Percentiles rank a stretch among this genome's conserved stretches.
These are phyloP conservation scores for Camelus bactrianus DNA, from an alignment of 2,113 vertebrate genomes.

Conservation along the genomic window DNA sequence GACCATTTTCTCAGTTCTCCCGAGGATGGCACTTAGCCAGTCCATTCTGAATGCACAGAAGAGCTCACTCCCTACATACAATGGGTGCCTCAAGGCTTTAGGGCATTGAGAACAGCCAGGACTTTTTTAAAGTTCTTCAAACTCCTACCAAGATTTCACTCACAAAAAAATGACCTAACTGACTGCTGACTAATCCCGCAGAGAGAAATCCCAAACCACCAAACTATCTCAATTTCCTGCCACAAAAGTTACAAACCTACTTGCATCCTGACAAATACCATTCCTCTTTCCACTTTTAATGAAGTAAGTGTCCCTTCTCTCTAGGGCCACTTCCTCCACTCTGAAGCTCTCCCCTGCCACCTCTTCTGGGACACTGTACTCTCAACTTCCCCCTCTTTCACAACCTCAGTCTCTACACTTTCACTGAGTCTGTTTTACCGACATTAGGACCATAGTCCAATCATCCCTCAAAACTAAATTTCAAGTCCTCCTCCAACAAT, in stretches of 20 bases:
- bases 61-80: background rate
- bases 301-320: background rate
- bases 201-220: background rate
- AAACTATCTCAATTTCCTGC: background rate
- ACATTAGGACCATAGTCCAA: background rate
- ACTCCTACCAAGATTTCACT: background rate
- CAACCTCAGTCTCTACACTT: background rate
- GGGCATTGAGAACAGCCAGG: background rate
- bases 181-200: background rate
- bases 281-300: background rate
- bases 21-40: background rate
- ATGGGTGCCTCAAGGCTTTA: background rate
- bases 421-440: background rate
- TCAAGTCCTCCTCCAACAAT: background rate
- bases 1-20: background rate
- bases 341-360: background rate
- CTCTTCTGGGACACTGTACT: background rate
- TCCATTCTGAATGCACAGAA: background rate
- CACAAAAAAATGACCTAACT: background rate
- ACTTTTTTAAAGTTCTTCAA: background rate
- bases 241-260: background rate
- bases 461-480: background rate
- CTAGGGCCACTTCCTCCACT: background rate
- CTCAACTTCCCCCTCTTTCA: background rate
- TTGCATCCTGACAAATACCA: background rate